A percentile compares a stretch with the other conserved stretches of the same genome.
These are phyloP conservation scores for Tragulus kanchil DNA, from an alignment of 2,113 vertebrate genomes.

Conservation along the genomic window DNA sequence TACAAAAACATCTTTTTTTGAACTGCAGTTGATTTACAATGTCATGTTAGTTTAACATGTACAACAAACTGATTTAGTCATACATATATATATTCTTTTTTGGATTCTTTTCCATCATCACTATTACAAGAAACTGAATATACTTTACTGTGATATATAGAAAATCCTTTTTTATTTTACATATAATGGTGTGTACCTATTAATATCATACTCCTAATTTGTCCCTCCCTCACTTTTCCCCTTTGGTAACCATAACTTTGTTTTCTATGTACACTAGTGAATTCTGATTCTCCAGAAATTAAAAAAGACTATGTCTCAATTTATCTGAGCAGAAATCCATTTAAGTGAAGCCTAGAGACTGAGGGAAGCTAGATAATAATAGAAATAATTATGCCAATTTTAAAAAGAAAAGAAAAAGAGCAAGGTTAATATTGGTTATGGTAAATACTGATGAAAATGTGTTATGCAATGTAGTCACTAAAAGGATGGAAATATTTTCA, in stretches of 20 bases:
- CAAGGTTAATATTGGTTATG: background rate
- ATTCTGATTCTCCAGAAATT: background rate
- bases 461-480: background rate
- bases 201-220: no score
- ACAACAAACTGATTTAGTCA: background rate
- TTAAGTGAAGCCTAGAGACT: background rate
- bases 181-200: background rate
- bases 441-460: conserved; percentile 25
- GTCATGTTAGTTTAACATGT: background rate
- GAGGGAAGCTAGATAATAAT: background rate
- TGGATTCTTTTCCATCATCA: background rate
- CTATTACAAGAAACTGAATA: background rate
- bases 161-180: background rate
- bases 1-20: background rate
- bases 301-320: background rate
- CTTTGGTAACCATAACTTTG: background rate
- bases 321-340: background rate
- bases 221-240: no score
- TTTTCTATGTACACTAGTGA: background rate
- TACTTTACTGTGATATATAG: background rate
- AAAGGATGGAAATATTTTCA: conserved; percentile 20
- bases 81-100: background rate
- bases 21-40: background rate
- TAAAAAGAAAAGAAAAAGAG: background rate
- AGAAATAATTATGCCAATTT: background rate